Percentiles rank a stretch among this genome's conserved stretches.
Evolutionary conservation across 1,140 invertebrate genomes (phyloP).

Genomic region (Lucilia cuprina): DNA sequence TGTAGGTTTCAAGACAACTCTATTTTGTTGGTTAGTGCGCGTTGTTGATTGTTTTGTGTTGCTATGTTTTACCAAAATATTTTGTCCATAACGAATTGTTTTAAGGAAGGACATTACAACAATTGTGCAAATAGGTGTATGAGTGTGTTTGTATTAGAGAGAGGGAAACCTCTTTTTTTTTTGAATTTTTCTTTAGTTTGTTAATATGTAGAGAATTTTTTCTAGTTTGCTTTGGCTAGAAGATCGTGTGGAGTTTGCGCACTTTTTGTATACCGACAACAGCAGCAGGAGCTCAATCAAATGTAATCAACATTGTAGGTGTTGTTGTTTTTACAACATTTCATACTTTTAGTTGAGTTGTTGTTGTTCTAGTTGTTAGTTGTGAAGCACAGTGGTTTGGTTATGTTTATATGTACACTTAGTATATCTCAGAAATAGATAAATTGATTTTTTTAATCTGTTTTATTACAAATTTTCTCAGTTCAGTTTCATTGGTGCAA

Average conservation of each 20-base stretch:
- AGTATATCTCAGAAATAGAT: no score
- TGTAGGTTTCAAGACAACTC: constrained; percentile 22
- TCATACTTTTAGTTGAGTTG: background rate
- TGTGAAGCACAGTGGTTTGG: background rate
- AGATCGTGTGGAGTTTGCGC: constrained; percentile 43
- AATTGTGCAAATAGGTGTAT: constrained; percentile 31
- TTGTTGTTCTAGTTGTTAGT: no score
- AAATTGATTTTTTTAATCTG: no score
- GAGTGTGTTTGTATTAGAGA: constrained; percentile 30
- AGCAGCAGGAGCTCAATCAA: constrained; percentile 59
- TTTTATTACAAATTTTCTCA: no score
- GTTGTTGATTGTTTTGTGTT: background rate
- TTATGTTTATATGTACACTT: background rate
- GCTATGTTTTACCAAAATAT: constrained; percentile 20
- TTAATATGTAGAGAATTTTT: no score
- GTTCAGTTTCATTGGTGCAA: no score
- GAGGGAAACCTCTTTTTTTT: constrained; percentile 5
- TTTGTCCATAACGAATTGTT: constrained; percentile 34
- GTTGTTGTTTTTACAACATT: constrained; percentile 8
- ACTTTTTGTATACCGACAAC: constrained; percentile 52
- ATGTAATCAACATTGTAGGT: constrained; percentile 35
- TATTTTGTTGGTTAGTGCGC: background rate
- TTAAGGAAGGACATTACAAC: background rate
- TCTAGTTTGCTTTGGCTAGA: background rate
- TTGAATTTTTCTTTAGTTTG: no score